Evolutionary conservation across 2,797 vertebrate species (phyloP), one percentile per base, ranked within the genome.

Genomic region (Lacerta viridis): DNA sequence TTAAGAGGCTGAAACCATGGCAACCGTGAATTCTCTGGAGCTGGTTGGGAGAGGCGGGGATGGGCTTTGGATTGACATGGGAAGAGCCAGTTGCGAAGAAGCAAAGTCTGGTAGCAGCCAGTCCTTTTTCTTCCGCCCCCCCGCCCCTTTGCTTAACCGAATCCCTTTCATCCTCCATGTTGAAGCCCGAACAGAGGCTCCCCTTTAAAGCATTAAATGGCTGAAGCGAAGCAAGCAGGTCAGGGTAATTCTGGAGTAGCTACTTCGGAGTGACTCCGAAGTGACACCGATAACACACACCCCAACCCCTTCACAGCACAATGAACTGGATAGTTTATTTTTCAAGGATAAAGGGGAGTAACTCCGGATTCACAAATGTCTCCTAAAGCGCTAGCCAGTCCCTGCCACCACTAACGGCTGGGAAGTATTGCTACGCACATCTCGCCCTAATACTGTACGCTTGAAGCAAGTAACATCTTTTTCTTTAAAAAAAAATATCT

Each of bases 161-260:
- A 66, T 80, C 69, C 59, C 29, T 85, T 25, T 55, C 25, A 68
- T 36, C 59, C 84, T 89, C 83, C 88, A 89, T 89, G 66, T 89
- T 89, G 83, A 69, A 84, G 13, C 25, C 11, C 29, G 20, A 41
- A 46, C 27, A 18, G 7, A 20, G 25, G 33, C 11, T n/a, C 13
- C 23, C 39, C 46, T 27, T 18, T 27, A 55, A 55, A 46, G 33
- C 75, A 2, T 33, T 46, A 72, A 88, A 85, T 88, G 83, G 77
- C 39, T n/a, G 83, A 75, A 39, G 18, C 20, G 13, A 78, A 55
- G 10, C 33, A 17, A 9, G 4, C 33, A 4, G 68, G 50, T 5
- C 7, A 13, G 5, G 36, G 27, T 11, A 46, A 20, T 59, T 36
- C 11, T 61, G n/a, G 5, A 75, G 11, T 27, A 41, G n/a, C 33